Conservation (phyloP, 2,888 invertebrate species). For the Agriotes lineatus region DNA sequence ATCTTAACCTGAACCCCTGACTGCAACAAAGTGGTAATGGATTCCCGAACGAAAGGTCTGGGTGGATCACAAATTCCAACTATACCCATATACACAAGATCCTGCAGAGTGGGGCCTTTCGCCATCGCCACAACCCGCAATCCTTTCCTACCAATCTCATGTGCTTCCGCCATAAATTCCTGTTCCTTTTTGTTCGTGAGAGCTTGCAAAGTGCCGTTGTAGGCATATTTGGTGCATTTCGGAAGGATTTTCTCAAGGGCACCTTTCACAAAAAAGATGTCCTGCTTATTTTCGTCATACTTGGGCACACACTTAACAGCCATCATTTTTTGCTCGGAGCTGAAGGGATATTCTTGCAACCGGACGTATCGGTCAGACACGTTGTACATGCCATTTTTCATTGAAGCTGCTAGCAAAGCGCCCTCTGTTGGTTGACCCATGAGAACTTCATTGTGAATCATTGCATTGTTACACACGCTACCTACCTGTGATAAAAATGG, state of each 20-base stretch:
- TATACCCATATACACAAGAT: slow-evolving; percentile 88
- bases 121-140: slow-evolving; percentile 89
- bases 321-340: slow-evolving; percentile 99
- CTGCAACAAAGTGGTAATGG: slow-evolving; percentile 84
- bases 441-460: slow-evolving; percentile 85
- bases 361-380: slow-evolving; percentile 84
- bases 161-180: slow-evolving; percentile 83
- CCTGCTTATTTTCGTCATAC: slow-evolving; percentile 80
- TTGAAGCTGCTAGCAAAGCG: slow-evolving; percentile 90
- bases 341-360: slow-evolving; percentile 96
- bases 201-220: slow-evolving; percentile 78
- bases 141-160: slow-evolving; percentile 90
- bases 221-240: slow-evolving; percentile 85
- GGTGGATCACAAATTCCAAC: slow-evolving; percentile 99
- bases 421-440: slow-evolving; percentile 99
- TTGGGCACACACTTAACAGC: slow-evolving; percentile 92
- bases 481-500: slow-evolving; percentile 72
- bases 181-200: slow-evolving; percentile 85
- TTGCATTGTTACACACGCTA: slow-evolving; percentile 95
- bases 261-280: slow-evolving; percentile 94
- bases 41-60: slow-evolving; percentile 85
- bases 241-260: slow-evolving; percentile 92
- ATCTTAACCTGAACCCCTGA: slow-evolving; percentile 94
- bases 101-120: slow-evolving; percentile 83
- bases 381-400: slow-evolving; percentile 92